Evolutionary conservation across 2,113 vertebrate genomes (phyloP), one percentile per base, ranked within the genome.

Genomic region (Seriola dumerili): DNA sequence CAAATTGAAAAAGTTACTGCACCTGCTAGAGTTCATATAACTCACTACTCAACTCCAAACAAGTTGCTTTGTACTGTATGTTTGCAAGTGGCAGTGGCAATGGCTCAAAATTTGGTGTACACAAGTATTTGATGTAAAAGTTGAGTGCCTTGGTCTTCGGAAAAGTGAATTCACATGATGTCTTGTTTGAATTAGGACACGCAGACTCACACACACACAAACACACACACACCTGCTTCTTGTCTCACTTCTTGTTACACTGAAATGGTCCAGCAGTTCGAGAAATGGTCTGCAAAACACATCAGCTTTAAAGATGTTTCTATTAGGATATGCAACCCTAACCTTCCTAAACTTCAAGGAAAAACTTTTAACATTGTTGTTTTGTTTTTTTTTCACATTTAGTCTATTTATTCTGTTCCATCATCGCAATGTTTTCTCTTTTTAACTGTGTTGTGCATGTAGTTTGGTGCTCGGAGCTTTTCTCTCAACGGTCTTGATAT

Each of bases 141-240:
- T 85, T 23, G 81, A 92, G 92, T 94, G 93, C 91, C 93, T 94
- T 90, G 84, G 86, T 88, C 74, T 81, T 83, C 21, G 75, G 71
- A 86, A 75, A 75, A 87, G 40, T 85, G 57, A 67, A 52, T 63
- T 91, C 82, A 84, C 81, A 75, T 44, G 65, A 61, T 68, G 73
- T 89, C 82, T 85, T 83, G 85, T 68, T 81, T 85, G 36, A 82
- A 89, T 76, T 76, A 76, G 34, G 34, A 78, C 64, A 69, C 72
- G 44, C n/a, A 66, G 12, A 52, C 65, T 46, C 50, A 63, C 68
- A 72, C 75, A 78, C 48, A 54, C 72, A 66, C 73, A 78, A 72
- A 63, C 68, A 72, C 75, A 78, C 48, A 54, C 72, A 66, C 73
- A 78, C 75, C 68, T 84, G 85, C 73, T 86, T 75, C 48, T 70